phyloP scores from a whole-genome alignment of 2,113 vertebrate genomes.

The Neomonachus schauinslandi region DNA sequence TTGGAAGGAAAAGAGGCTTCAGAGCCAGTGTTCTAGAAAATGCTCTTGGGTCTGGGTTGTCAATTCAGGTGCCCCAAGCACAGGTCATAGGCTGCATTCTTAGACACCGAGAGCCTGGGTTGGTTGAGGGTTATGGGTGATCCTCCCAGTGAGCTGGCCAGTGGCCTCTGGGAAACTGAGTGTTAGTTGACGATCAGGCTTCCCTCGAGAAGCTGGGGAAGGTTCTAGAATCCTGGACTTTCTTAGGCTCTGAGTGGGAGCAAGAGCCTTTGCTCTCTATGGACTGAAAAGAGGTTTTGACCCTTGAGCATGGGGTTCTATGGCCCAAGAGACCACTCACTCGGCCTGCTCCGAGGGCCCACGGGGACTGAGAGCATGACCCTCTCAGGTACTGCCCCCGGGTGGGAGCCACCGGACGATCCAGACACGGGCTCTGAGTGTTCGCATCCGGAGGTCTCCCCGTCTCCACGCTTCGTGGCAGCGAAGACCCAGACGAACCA shows the following conservation, averaged over 20 bases:
- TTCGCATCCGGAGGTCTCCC: conserved; percentile 89
- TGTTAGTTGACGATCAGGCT: neutral
- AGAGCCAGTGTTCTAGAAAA: neutral
- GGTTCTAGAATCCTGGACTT: neutral
- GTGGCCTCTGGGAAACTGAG: neutral
- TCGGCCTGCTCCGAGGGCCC: neutral
- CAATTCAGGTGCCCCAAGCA: fast-evolving
- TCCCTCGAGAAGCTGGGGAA: neutral
- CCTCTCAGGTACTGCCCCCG: conserved; percentile 71
- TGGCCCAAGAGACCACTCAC: neutral
- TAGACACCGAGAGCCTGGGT: neutral
- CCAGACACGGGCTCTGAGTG: conserved; percentile 88
- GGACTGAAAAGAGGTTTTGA: neutral
- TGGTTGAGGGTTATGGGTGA: neutral
- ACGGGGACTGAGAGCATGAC: conserved; percentile 71
- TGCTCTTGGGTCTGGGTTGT: neutral
- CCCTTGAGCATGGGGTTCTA: neutral
- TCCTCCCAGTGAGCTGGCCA: neutral
- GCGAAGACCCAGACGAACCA: conserved; percentile 88
- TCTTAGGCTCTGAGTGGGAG: neutral
- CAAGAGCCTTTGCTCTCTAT: neutral
- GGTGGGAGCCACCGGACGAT: conserved; percentile 83
- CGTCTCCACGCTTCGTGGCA: conserved; percentile 90
- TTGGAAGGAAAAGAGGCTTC: neutral
- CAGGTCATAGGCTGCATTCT: neutral